Conservation (phyloP, 2,888 invertebrate genomes). For the Euzetes globulus region DNA sequence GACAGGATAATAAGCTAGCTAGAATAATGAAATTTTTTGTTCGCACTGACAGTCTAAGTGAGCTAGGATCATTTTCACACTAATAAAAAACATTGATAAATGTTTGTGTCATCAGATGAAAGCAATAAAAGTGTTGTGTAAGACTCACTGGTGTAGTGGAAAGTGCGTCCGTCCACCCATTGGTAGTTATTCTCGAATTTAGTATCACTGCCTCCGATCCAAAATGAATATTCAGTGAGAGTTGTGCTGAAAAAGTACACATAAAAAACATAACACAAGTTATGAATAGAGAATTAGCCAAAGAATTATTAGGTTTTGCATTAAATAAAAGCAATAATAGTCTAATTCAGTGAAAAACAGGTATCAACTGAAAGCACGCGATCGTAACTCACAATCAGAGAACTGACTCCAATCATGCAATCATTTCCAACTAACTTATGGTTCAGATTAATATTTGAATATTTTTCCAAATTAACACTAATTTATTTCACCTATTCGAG, state of each 20-base stretch:
- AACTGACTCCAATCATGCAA: constrained; percentile 13
- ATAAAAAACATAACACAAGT: neutral
- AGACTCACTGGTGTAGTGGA: constrained; percentile 66
- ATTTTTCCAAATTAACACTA: no score
- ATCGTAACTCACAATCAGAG: no score
- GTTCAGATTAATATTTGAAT: neutral
- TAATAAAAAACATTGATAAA: neutral
- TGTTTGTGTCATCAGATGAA: neutral
- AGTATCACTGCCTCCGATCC: constrained; percentile 72
- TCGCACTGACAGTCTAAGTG: no score
- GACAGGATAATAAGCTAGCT: no score
- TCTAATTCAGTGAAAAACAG: neutral
- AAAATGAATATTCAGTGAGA: constrained; percentile 51
- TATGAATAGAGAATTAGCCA: neutral
- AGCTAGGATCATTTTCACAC: no score
- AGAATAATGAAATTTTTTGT: no score
- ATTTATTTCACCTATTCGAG: no score
- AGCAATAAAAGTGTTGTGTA: neutral
- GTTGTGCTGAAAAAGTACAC: neutral
- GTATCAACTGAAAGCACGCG: neutral
- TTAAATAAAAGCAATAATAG: neutral
- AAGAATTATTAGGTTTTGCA: constrained; percentile 11
- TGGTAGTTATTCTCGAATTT: constrained; percentile 69
- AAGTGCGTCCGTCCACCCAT: constrained; percentile 67
- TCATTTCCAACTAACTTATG: neutral